phyloP scores from a whole-genome alignment of 2,888 invertebrate genomes.

The Thymelicus lineola region DNA sequence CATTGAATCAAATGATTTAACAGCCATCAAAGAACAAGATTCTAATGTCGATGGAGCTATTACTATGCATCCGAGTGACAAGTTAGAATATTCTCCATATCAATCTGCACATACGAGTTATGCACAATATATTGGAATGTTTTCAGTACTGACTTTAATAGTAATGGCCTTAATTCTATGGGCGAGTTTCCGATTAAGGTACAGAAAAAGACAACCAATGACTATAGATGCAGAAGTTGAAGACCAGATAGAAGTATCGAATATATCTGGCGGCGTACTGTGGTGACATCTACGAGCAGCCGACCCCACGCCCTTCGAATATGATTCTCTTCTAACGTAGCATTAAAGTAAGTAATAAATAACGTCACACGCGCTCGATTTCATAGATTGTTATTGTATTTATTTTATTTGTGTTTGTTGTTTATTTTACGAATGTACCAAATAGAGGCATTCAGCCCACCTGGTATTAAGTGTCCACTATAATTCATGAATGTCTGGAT shows the following conservation, averaged over 20 bases:
- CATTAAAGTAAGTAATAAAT: conserved; percentile 72
- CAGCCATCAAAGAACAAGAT: conserved; percentile 51
- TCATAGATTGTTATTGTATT: too few relatives aligned
- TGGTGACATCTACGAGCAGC: conserved; percentile 89
- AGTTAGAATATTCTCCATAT: conserved; percentile 71
- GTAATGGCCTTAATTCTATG: conserved; percentile 83
- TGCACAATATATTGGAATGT: conserved; percentile 81
- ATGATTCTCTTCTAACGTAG: conserved; percentile 84
- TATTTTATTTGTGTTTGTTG: too few relatives aligned
- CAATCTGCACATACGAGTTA: conserved; percentile 64
- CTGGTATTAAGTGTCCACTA: too few relatives aligned
- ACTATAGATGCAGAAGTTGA: conserved; percentile 59
- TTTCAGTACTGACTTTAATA: conserved; percentile 83
- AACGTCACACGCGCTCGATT: background rate
- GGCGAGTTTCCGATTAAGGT: conserved; percentile 74
- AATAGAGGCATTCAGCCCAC: too few relatives aligned
- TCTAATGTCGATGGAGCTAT: conserved; percentile 53
- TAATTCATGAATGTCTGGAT: too few relatives aligned
- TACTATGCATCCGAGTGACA: conserved; percentile 63
- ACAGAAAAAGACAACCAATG: conserved; percentile 67
- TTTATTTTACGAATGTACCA: too few relatives aligned
- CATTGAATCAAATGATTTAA: conserved; percentile 49
- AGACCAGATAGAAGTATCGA: conserved; percentile 86
- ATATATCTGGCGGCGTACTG: conserved; percentile 87
- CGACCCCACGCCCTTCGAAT: conserved; percentile 85